Evolutionary conservation across 2,113 vertebrate genomes (phyloP).

Genomic region (Struthidea cinerea): DNA sequence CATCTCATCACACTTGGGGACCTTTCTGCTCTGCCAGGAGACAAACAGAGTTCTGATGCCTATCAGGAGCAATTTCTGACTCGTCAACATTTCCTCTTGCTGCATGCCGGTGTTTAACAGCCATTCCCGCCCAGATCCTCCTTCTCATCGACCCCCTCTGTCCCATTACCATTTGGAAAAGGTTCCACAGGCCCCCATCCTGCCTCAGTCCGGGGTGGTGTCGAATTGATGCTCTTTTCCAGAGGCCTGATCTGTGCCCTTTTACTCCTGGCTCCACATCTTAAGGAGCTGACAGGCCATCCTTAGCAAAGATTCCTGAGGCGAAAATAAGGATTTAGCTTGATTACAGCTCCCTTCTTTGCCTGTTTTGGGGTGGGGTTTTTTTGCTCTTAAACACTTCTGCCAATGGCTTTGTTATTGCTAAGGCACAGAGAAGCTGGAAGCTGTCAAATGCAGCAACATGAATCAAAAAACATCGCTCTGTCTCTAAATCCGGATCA

Average conservation of each 20-base stretch:
- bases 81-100: not conserved
- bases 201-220: not conserved
- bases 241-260: not conserved
- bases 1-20: not conserved
- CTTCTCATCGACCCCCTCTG: not conserved
- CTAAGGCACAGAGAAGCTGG: not conserved
- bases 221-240: not conserved
- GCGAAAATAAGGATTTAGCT: not conserved
- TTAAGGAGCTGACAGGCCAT: not conserved
- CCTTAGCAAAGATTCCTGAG: not conserved
- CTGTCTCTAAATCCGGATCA: not conserved
- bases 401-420: not conserved
- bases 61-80: not conserved
- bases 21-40: not conserved
- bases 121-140: not conserved
- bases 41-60: not conserved
- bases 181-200: not conserved
- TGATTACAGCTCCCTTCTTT: not conserved
- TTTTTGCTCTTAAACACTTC: not conserved
- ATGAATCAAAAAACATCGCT: not conserved
- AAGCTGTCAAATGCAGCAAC: not conserved
- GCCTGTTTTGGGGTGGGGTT: not conserved
- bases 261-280: not conserved
- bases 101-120: not conserved
- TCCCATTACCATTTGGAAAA: not conserved